A percentile compares a stretch with the other conserved stretches of the same genome.
phyloP scores from a whole-genome alignment of 37 sponge, comb jelly and placozoan genomes.

The Diacarnus erythraeanus region DNA sequence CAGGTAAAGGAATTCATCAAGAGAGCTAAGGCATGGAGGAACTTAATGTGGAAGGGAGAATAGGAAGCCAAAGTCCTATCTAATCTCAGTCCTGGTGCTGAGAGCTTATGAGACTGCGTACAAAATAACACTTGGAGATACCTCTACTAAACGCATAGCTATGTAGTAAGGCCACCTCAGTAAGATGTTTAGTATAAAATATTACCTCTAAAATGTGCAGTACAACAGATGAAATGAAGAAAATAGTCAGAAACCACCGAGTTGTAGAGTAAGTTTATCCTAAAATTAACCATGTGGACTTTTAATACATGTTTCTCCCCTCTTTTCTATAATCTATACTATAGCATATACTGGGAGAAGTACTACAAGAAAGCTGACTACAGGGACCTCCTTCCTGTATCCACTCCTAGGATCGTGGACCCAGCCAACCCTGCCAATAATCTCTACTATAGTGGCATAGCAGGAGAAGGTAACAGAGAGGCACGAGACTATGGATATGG shows the following conservation, averaged over 20 bases:
- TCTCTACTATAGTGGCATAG: constrained; percentile 58
- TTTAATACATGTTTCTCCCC: too few relatives aligned
- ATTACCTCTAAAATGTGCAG: not conserved
- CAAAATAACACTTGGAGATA: not conserved
- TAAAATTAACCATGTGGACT: not conserved
- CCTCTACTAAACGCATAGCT: not conserved
- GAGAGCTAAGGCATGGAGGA: constrained; percentile 75
- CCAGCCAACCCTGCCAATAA: constrained; percentile 80
- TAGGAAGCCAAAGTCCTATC: constrained; percentile 52
- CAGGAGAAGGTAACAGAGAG: not conserved
- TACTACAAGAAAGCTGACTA: constrained; percentile 30
- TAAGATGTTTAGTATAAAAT: not conserved
- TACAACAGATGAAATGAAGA: constrained; percentile 10
- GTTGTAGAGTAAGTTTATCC: constrained; percentile 14
- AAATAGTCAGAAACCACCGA: constrained; percentile 11
- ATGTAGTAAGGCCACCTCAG: not conserved
- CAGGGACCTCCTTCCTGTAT: not conserved
- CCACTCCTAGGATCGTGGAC: constrained; percentile 61
- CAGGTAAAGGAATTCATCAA: constrained; percentile 60
- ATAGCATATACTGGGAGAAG: constrained; percentile 54
- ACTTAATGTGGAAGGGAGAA: constrained; percentile 13
- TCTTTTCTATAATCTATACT: too few relatives aligned
- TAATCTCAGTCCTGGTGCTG: constrained; percentile 37
- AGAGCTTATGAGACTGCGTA: constrained; percentile 26
- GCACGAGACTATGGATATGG: constrained; percentile 19